Percentiles rank a stretch among this genome's conserved stretches.
Conservation (phyloP, 2,797 vertebrate species). For the Platalea minor region DNA sequence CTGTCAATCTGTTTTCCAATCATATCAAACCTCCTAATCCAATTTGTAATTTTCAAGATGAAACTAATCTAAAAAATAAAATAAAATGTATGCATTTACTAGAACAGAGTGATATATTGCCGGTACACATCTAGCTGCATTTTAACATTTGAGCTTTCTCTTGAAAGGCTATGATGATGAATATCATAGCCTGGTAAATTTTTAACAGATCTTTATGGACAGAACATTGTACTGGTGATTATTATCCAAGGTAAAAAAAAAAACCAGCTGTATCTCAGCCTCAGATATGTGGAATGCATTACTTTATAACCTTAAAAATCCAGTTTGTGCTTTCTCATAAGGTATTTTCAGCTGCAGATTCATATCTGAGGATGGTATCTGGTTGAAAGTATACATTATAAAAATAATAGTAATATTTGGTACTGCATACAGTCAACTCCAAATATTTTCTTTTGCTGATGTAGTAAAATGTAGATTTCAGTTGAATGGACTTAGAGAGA, state of each 20-base stretch:
- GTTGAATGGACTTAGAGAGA: neutral
- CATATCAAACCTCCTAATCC: slow-evolving; percentile 52
- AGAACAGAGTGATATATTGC: neutral
- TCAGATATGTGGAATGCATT: slow-evolving; percentile 1
- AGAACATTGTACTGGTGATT: neutral
- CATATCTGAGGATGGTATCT: neutral
- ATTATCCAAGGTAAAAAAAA: neutral
- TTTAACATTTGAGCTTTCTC: neutral
- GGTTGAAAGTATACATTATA: neutral
- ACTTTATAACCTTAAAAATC: slow-evolving; percentile 16
- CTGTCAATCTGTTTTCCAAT: slow-evolving; percentile 55
- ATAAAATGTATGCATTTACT: neutral
- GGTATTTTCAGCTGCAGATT: neutral
- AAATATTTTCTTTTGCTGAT: neutral
- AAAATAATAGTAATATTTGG: neutral
- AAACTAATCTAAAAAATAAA: slow-evolving; percentile 47
- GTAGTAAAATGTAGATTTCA: neutral
- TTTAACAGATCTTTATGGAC: slow-evolving; percentile 38
- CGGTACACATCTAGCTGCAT: neutral
- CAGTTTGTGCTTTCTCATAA: slow-evolving; percentile 7
- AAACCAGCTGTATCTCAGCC: neutral
- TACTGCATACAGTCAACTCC: neutral
- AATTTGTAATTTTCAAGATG: slow-evolving; percentile 58
- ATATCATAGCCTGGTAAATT: slow-evolving; percentile 13
- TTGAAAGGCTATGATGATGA: slow-evolving; percentile 12